These are phyloP conservation scores for Hassar affinis DNA, from an alignment of 2,113 vertebrate species.

Conservation along the genomic window DNA sequence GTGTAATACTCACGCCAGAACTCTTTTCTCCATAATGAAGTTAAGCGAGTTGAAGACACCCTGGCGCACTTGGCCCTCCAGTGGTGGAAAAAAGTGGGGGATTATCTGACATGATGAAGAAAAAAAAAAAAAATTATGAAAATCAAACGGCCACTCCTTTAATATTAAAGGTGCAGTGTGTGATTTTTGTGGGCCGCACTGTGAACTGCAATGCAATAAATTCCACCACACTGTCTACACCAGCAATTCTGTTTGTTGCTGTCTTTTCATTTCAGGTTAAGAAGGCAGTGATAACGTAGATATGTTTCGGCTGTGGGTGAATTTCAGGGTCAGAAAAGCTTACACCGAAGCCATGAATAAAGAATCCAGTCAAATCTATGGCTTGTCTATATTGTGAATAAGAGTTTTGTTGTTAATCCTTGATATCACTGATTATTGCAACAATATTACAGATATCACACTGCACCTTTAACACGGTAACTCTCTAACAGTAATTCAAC, in stretches of 20 bases:
- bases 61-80: slow-evolving; percentile 90
- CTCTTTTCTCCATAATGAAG: slow-evolving; percentile 97
- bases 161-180: neutral
- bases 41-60: slow-evolving; percentile 94
- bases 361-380: neutral
- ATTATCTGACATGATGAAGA: slow-evolving; percentile 80
- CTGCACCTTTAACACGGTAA: neutral
- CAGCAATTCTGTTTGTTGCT: neutral
- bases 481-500: too few species aligned
- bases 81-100: slow-evolving; percentile 88
- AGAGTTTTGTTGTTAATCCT: neutral
- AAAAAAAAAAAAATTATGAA: neutral
- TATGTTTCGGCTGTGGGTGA: neutral
- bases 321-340: neutral
- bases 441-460: neutral
- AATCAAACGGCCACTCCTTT: neutral
- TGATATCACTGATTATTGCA: neutral
- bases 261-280: neutral
- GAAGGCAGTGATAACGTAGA: neutral
- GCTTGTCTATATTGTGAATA: neutral
- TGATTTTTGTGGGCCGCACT: neutral
- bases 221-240: neutral
- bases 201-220: neutral
- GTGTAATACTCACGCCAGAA: too few species aligned
- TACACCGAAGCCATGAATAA: neutral